These are phyloP conservation scores for Sisyra nigra DNA, from an alignment of 2,888 invertebrate genomes.

Conservation along the genomic window DNA sequence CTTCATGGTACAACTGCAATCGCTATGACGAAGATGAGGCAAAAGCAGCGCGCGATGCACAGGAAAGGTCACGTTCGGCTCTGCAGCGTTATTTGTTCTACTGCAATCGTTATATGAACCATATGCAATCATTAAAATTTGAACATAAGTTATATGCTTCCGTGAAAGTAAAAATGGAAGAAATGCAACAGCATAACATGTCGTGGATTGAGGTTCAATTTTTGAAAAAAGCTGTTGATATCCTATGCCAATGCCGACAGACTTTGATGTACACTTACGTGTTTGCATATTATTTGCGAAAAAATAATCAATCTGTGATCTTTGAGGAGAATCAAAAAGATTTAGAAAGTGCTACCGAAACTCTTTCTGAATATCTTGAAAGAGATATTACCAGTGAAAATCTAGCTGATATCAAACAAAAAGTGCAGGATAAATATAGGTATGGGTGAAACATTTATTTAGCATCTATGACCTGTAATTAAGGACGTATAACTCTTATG, in stretches of 20 bases:
- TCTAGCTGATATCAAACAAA: slow-evolving; percentile 93
- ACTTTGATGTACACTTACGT: slow-evolving; percentile 99
- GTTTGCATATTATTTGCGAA: slow-evolving; percentile 94
- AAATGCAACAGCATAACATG: slow-evolving; percentile 99
- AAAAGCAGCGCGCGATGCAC: slow-evolving; percentile 88
- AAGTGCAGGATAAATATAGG: slow-evolving; percentile 97
- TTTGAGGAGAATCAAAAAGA: slow-evolving; percentile 99
- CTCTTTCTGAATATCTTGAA: slow-evolving; percentile 93
- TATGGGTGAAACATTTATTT: too few species aligned
- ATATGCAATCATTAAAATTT: slow-evolving; percentile 96
- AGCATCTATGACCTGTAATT: too few species aligned
- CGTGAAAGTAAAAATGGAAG: slow-evolving; percentile 97
- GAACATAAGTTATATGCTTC: slow-evolving; percentile 93
- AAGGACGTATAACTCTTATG: too few species aligned
- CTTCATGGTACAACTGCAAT: slow-evolving; percentile 97
- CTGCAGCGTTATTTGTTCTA: slow-evolving; percentile 96
- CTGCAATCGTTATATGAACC: slow-evolving; percentile 98
- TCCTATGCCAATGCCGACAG: slow-evolving; percentile 90
- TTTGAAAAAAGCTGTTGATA: slow-evolving; percentile 92
- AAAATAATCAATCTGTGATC: slow-evolving; percentile 97
- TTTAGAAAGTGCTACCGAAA: slow-evolving; percentile 94
- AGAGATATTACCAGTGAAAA: slow-evolving; percentile 95
- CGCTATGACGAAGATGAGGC: slow-evolving; percentile 93
- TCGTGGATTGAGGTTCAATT: slow-evolving; percentile 99
- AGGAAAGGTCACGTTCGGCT: slow-evolving; percentile 84